Conservation (phyloP, 2,888 invertebrate genomes). For the Pelosia muscerda region DNA sequence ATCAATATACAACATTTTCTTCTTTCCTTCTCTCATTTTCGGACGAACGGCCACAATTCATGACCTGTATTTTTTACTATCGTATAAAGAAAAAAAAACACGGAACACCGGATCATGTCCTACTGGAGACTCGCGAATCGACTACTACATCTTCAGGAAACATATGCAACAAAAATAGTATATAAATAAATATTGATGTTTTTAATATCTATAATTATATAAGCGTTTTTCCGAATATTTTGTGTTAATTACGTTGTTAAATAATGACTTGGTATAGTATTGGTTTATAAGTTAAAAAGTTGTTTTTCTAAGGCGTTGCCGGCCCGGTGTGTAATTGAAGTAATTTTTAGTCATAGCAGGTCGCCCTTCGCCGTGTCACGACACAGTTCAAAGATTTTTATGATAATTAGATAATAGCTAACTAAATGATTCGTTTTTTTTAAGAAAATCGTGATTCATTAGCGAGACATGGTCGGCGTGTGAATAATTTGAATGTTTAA, state of each 20-base stretch:
- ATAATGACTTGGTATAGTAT: slow-evolving; percentile 32
- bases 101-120: no score
- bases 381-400: slow-evolving; percentile 50
- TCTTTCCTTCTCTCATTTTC: no score
- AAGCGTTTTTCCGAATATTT: slow-evolving; percentile 3
- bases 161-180: background rate
- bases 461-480: slow-evolving; percentile 24
- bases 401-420: slow-evolving; percentile 23
- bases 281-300: slow-evolving; percentile 23
- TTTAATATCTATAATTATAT: background rate
- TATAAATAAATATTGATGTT: background rate
- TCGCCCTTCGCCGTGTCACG: slow-evolving; percentile 70
- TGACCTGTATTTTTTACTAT: no score
- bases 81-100: no score
- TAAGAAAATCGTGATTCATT: slow-evolving; percentile 34
- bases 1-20: background rate
- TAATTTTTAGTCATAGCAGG: slow-evolving; percentile 60
- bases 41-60: no score
- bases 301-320: slow-evolving; percentile 42
- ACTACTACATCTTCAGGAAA: background rate
- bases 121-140: no score
- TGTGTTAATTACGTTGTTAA: slow-evolving; percentile 31
- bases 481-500: slow-evolving; percentile 32
- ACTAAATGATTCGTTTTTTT: slow-evolving; percentile 8
- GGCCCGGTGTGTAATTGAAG: slow-evolving; percentile 61